phyloP scores from a whole-genome alignment of 2,888 invertebrate genomes.

The Auanema sp. region DNA sequence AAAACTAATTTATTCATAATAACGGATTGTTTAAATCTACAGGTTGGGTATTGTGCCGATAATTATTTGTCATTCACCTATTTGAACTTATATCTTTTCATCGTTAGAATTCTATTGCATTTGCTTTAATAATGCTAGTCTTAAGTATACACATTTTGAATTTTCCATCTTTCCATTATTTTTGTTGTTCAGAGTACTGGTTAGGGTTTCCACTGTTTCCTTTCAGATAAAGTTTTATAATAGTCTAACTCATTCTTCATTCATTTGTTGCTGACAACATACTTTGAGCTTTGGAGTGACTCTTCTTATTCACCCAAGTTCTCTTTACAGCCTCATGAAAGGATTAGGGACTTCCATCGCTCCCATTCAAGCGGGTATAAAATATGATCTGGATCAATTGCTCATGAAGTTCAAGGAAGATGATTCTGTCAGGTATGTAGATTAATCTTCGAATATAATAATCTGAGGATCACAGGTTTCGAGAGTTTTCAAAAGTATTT shows the following conservation, averaged over 20 bases:
- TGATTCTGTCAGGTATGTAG: conserved; percentile 8
- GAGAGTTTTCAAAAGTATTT: conserved; percentile 29
- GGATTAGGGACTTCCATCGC: conserved; percentile 19
- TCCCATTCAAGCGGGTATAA: conserved; percentile 17
- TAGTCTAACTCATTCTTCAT: not conserved
- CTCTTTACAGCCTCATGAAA: conserved; percentile 4
- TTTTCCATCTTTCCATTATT: not conserved
- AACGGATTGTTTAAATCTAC: too few species aligned
- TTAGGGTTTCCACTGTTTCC: conserved; percentile 2
- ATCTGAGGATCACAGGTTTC: conserved; percentile 20
- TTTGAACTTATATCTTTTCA: too few species aligned
- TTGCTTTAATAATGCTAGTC: too few species aligned
- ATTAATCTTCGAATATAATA: too few species aligned
- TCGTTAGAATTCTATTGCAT: too few species aligned
- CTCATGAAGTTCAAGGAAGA: conserved; percentile 19
- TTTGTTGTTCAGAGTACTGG: not conserved
- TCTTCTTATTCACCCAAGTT: not conserved
- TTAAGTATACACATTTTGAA: too few species aligned
- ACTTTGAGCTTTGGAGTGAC: not conserved
- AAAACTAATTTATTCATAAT: too few species aligned
- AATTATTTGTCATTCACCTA: too few species aligned
- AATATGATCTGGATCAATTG: conserved; percentile 17
- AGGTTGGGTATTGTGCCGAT: too few species aligned
- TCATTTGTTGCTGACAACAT: not conserved
- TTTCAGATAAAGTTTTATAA: not conserved